Evolutionary conservation across 2,888 invertebrate species (phyloP).

Genomic region (Ptychoptera albimana): DNA sequence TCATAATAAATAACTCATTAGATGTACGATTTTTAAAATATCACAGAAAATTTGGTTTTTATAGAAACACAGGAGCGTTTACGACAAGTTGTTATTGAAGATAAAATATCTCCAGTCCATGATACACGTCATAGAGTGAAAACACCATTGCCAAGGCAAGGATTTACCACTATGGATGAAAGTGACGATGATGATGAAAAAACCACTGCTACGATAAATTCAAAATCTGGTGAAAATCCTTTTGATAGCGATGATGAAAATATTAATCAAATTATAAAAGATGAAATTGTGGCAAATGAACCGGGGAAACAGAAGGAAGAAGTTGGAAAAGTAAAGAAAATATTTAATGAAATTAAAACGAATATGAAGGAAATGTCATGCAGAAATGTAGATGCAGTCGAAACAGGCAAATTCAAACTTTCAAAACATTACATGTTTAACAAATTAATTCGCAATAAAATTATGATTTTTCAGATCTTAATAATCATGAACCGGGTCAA

Average conservation of each 20-base stretch:
- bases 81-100: slow-evolving; percentile 1
- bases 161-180: slow-evolving; percentile 4
- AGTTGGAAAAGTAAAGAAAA: slow-evolving; percentile 1
- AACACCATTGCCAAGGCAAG: background rate
- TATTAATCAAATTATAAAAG: slow-evolving; percentile 1
- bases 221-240: slow-evolving; percentile 6
- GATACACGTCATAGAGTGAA: slow-evolving; percentile 1
- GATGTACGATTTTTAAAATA: background rate
- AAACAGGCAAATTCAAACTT: background rate
- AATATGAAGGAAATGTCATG: slow-evolving; percentile 6
- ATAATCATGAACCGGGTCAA: background rate
- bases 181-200: slow-evolving; percentile 7
- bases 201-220: slow-evolving; percentile 6
- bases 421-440: no score
- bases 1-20: background rate
- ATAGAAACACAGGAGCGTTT: slow-evolving; percentile 1
- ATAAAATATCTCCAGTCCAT: background rate
- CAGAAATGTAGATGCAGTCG: slow-evolving; percentile 5
- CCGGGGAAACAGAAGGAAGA: slow-evolving; percentile 1
- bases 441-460: no score
- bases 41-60: background rate
- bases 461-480: background rate
- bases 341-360: slow-evolving; percentile 6
- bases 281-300: background rate
- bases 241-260: slow-evolving; percentile 6